Evolutionary conservation across 92 coral and sea anemone species (phyloP).

Genomic region (Phenganax marumi): DNA sequence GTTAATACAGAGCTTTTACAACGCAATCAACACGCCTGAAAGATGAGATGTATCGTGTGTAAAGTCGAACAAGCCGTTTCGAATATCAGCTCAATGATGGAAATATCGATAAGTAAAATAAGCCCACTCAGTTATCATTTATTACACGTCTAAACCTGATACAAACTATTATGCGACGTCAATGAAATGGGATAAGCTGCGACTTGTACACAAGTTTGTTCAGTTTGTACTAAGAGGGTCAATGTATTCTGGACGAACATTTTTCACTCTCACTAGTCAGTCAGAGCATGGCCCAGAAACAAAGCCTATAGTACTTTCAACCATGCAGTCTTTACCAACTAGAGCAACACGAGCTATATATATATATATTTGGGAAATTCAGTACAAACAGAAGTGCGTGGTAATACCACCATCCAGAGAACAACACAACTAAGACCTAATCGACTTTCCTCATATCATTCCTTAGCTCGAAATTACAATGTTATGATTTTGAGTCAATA

Average conservation of each 20-base stretch:
- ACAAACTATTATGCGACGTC: too few relatives aligned
- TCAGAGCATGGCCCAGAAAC: too few relatives aligned
- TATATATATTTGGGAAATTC: not conserved
- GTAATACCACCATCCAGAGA: not conserved
- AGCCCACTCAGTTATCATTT: not conserved
- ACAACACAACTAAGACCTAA: not conserved
- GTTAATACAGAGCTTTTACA: constrained; percentile 8
- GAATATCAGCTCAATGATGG: constrained; percentile 15
- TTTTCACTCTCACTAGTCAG: too few relatives aligned
- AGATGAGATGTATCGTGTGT: constrained; percentile 41
- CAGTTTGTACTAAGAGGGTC: too few relatives aligned
- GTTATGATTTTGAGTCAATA: not conserved
- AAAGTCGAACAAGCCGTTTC: constrained; percentile 24
- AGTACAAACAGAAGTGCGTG: not conserved
- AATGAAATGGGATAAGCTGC: not conserved
- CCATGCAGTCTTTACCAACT: constrained; percentile 3
- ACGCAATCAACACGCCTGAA: constrained; percentile 17
- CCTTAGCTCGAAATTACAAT: not conserved
- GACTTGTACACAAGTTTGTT: too few relatives aligned
- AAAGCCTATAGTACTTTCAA: too few relatives aligned
- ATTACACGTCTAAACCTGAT: not conserved
- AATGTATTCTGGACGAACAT: too few relatives aligned
- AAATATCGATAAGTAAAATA: not conserved
- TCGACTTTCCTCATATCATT: not conserved
- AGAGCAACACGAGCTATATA: not conserved